Conservation (phyloP, 2,888 invertebrate genomes). For the Zygothrica quintamaculata region DNA sequence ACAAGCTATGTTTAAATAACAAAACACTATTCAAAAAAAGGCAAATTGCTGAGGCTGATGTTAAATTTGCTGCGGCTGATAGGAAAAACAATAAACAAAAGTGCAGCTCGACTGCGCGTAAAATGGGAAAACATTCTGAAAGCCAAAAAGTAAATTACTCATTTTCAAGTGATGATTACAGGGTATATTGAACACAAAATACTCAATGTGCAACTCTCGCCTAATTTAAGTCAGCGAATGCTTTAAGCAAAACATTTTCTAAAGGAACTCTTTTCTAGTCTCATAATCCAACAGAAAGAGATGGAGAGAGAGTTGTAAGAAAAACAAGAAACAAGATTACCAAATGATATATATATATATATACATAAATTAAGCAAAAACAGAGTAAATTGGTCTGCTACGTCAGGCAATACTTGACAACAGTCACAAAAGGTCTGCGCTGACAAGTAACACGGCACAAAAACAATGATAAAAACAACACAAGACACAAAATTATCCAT, state of each 20-base stretch:
- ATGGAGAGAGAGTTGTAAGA: too few relatives aligned
- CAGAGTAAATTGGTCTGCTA: slow-evolving; percentile 15
- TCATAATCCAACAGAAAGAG: too few relatives aligned
- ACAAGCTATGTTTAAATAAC: slow-evolving; percentile 59
- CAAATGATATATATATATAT: neutral
- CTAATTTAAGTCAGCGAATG: too few relatives aligned
- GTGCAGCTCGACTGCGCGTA: slow-evolving; percentile 16
- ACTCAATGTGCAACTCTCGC: too few relatives aligned
- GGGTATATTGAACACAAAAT: too few relatives aligned
- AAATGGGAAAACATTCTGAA: neutral
- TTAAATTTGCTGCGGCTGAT: too few relatives aligned
- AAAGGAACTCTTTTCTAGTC: too few relatives aligned
- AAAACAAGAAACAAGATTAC: too few relatives aligned
- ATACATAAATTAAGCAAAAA: slow-evolving; percentile 30
- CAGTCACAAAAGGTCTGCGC: slow-evolving; percentile 10
- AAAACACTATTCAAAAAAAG: slow-evolving; percentile 7
- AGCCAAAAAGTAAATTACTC: neutral
- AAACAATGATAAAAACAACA: neutral
- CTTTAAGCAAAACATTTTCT: too few relatives aligned
- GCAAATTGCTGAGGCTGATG: slow-evolving; percentile 22
- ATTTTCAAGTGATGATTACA: neutral
- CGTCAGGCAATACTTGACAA: slow-evolving; percentile 13
- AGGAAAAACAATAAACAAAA: slow-evolving; percentile 65
- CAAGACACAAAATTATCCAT: neutral
- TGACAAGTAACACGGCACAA: slow-evolving; percentile 11